Conservation (phyloP, 2,113 vertebrate species). For the Gymnogyps californianus region DNA sequence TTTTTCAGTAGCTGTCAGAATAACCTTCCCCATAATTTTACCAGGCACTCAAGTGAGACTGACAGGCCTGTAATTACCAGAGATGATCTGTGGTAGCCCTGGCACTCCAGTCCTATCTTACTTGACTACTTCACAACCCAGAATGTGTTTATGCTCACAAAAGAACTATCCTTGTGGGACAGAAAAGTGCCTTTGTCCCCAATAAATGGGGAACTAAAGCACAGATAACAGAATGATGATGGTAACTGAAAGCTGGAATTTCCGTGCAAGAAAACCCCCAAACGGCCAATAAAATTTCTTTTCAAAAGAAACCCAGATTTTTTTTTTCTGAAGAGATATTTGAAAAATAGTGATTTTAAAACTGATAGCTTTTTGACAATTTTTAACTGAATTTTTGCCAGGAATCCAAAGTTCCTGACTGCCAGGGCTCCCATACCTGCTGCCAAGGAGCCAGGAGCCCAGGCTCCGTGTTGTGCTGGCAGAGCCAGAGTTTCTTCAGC, state of each 20-base stretch:
- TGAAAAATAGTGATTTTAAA: background rate
- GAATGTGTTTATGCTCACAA: background rate
- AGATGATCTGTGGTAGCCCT: background rate
- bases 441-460: too few relatives aligned
- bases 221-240: background rate
- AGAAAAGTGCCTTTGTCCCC: background rate
- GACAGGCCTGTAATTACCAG: background rate
- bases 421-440: background rate
- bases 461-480: background rate
- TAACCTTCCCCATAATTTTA: background rate
- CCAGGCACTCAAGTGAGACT: background rate
- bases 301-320: background rate
- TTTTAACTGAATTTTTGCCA: background rate
- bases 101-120: background rate
- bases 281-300: background rate
- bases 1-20: background rate
- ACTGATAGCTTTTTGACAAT: background rate
- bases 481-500: background rate
- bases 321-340: background rate
- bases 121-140: background rate
- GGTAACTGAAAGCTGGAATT: background rate
- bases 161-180: background rate
- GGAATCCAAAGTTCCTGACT: background rate
- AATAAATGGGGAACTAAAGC: background rate
- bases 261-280: background rate